Percentiles rank a stretch among this genome's conserved stretches.
Evolutionary conservation across 2,797 vertebrate species (phyloP).

Genomic region (Dromococcyx pavoninus): DNA sequence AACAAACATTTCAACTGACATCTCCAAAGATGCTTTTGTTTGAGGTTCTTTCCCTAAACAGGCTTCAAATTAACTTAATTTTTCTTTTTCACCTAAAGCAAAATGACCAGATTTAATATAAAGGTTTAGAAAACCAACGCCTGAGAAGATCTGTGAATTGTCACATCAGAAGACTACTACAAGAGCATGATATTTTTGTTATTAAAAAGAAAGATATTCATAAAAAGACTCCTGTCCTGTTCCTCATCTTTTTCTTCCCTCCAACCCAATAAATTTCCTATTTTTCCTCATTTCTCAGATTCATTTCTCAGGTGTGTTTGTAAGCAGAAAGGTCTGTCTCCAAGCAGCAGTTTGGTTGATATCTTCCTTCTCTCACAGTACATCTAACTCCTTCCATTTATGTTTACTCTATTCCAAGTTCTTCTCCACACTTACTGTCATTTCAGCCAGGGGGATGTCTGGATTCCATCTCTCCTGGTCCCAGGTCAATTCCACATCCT

Average conservation of each 20-base stretch:
- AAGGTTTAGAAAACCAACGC: neutral
- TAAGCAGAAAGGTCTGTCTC: neutral
- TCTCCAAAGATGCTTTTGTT: slow-evolving; percentile 11
- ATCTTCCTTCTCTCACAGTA: neutral
- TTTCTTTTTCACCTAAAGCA: neutral
- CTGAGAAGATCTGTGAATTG: neutral
- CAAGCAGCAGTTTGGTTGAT: neutral
- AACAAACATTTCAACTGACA: slow-evolving; percentile 26
- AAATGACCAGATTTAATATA: neutral
- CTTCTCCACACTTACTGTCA: neutral
- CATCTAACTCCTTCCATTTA: neutral
- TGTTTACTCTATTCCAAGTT: neutral
- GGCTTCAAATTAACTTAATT: neutral
- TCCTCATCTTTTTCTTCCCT: neutral
- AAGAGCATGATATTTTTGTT: neutral
- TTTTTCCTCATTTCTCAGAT: neutral
- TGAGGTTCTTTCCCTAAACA: neutral
- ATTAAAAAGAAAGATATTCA: neutral
- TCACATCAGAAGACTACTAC: neutral
- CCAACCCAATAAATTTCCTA: neutral
- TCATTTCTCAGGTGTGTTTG: neutral
- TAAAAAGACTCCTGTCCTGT: neutral
- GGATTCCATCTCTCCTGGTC: neutral
- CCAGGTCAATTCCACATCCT: neutral
- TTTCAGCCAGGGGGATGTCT: neutral